A percentile compares a stretch with the other conserved stretches of the same genome.
Conservation (phyloP, 2,888 invertebrate species). For the Tetramorium bicarinatum region DNA sequence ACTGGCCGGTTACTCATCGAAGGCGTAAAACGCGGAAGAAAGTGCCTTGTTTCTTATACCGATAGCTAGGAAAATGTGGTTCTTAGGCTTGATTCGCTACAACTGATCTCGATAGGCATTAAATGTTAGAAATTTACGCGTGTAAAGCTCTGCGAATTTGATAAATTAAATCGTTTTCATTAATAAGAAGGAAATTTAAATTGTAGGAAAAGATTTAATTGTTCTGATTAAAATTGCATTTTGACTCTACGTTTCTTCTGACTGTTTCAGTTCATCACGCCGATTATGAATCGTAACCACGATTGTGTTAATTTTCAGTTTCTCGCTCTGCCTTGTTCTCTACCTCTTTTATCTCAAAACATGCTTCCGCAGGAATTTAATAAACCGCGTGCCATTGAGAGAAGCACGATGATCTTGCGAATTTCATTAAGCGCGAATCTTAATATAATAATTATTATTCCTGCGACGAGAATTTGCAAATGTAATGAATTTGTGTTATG, state of each 20-base stretch:
- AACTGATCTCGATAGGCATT: not conserved
- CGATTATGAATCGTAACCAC: conserved; percentile 26
- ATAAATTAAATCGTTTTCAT: not conserved
- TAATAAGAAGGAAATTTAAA: not conserved
- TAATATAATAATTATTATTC: conserved; percentile 22
- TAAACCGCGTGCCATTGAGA: conserved; percentile 54
- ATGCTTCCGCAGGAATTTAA: conserved; percentile 59
- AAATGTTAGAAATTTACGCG: no score
- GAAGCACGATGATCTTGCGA: conserved; percentile 25
- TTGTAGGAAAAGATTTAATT: no score
- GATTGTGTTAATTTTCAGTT: not conserved
- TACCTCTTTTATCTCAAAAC: conserved; percentile 30
- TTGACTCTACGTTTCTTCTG: not conserved
- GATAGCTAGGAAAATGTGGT: not conserved
- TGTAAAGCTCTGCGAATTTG: not conserved
- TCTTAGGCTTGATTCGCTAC: not conserved
- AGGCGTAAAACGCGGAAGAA: conserved; percentile 20
- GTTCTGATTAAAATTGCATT: not conserved
- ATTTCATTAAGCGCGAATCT: conserved; percentile 29
- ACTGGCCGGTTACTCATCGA: not conserved
- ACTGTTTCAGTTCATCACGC: not conserved
- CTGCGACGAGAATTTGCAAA: not conserved
- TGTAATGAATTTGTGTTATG: not conserved
- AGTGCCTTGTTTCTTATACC: not conserved
- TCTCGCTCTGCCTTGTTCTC: not conserved